Percentiles rank a stretch among this genome's conserved stretches.
phyloP scores from a whole-genome alignment of 2,113 vertebrate species.

The Neotoma lepida region DNA sequence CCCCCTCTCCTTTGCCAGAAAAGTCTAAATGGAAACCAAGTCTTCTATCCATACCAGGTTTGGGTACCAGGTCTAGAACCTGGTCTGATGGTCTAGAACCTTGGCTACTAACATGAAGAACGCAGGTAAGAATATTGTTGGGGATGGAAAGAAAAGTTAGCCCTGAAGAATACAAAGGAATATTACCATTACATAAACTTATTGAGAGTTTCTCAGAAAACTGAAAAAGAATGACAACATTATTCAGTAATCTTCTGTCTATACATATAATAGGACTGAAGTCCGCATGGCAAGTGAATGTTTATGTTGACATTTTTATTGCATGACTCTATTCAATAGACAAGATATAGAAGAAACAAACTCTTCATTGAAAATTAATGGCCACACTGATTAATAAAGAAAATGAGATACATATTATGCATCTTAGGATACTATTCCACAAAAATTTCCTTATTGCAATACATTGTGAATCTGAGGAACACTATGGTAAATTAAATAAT shows the following conservation, averaged over 20 bases:
- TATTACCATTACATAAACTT: too few species aligned
- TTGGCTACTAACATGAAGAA: neutral
- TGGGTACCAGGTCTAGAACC: neutral
- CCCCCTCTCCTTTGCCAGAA: neutral
- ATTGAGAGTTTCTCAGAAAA: neutral
- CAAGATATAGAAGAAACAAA: neutral
- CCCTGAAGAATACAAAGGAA: neutral
- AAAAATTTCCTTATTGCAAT: neutral
- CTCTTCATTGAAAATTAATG: neutral
- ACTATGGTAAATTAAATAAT: neutral
- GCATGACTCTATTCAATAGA: neutral
- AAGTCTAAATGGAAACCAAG: neutral
- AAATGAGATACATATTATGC: neutral
- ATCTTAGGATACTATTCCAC: neutral
- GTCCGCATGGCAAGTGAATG: neutral
- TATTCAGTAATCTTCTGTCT: neutral
- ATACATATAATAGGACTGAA: neutral
- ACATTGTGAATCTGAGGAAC: neutral
- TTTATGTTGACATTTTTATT: neutral
- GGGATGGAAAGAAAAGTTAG: neutral
- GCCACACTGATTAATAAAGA: neutral
- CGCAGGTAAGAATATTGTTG: neutral
- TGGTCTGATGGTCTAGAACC: neutral
- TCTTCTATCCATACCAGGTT: neutral
- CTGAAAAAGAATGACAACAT: neutral